Percentiles rank a stretch among this genome's conserved stretches.
These are phyloP conservation scores for Panorpa germanica DNA, from an alignment of 2,888 invertebrate genomes.

Conservation along the genomic window DNA sequence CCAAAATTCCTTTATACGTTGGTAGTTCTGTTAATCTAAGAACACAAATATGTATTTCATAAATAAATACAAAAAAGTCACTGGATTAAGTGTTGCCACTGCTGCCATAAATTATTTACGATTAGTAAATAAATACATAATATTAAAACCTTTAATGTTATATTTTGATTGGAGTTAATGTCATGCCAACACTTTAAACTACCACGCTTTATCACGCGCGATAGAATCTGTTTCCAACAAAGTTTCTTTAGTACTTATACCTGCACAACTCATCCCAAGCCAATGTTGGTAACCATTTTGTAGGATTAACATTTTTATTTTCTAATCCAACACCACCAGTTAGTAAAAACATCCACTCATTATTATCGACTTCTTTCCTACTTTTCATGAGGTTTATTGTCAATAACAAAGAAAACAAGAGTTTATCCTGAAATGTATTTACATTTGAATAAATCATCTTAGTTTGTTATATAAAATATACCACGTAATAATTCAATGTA, in stretches of 20 bases:
- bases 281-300: constrained; percentile 47
- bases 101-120: no score
- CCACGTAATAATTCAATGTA: constrained; percentile 17
- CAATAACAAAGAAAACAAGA: constrained; percentile 67
- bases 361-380: constrained; percentile 33
- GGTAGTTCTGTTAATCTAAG: constrained; percentile 27
- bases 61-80: background rate
- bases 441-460: constrained; percentile 7
- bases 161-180: no score
- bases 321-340: constrained; percentile 71
- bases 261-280: constrained; percentile 66
- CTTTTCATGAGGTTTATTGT: constrained; percentile 50
- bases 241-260: constrained; percentile 21
- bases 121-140: no score
- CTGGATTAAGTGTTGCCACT: background rate
- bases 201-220: no score
- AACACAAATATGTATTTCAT: background rate
- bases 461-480: constrained; percentile 9
- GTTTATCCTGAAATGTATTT: constrained; percentile 47
- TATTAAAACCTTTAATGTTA: no score
- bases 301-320: constrained; percentile 50
- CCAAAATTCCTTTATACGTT: constrained; percentile 38
- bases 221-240: no score
- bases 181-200: no score
- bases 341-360: constrained; percentile 71